Conservation (phyloP, 1,140 invertebrate species). For the Chelonus insularis region DNA sequence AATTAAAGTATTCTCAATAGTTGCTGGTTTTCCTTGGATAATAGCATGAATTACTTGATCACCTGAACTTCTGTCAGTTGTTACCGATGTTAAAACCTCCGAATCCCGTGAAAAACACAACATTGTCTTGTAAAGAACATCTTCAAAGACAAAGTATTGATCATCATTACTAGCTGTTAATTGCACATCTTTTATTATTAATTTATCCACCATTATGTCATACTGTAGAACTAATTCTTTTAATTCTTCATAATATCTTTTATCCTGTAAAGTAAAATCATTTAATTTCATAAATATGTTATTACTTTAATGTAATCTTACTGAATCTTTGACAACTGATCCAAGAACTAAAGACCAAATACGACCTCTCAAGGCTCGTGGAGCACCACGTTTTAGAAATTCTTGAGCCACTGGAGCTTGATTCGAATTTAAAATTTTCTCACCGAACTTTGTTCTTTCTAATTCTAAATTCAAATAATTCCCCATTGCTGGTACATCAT, state of each 20-base stretch:
- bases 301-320: slow-evolving; percentile 40
- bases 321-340: slow-evolving; percentile 69
- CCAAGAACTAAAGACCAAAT: slow-evolving; percentile 84
- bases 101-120: slow-evolving; percentile 91
- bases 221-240: slow-evolving; percentile 84
- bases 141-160: slow-evolving; percentile 98
- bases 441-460: slow-evolving; percentile 69
- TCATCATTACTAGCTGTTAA: slow-evolving; percentile 95
- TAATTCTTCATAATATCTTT: slow-evolving; percentile 79
- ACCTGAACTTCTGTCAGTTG: slow-evolving; percentile 59
- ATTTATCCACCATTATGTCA: slow-evolving; percentile 90
- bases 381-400: slow-evolving; percentile 84
- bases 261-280: slow-evolving; percentile 79
- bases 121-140: slow-evolving; percentile 92
- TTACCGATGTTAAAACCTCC: slow-evolving; percentile 72
- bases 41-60: slow-evolving; percentile 62
- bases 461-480: slow-evolving; percentile 67
- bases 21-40: slow-evolving; percentile 73
- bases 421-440: slow-evolving; percentile 68
- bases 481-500: slow-evolving; percentile 60
- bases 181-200: slow-evolving; percentile 95
- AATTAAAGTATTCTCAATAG: slow-evolving; percentile 70
- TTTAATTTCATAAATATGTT: not conserved
- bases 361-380: slow-evolving; percentile 72
- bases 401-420: slow-evolving; percentile 79